A percentile compares a stretch with the other conserved stretches of the same genome.
Evolutionary conservation across 2,888 invertebrate genomes (phyloP).

Genomic region (Thecocarcelia acutangulata): DNA sequence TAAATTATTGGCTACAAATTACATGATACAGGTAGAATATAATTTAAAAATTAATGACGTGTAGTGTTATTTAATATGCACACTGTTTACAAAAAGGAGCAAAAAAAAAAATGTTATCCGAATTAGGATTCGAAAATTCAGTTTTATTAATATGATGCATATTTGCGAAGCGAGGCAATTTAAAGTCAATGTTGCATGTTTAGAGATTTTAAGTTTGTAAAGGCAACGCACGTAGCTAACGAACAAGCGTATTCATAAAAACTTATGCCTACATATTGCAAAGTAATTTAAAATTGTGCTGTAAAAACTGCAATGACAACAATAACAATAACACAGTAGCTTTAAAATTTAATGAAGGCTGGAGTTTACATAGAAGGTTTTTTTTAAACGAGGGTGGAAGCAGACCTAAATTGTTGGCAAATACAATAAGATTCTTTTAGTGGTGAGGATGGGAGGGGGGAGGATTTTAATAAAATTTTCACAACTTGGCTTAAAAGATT

Average conservation of each 20-base stretch:
- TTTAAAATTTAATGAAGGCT: slow-evolving; percentile 57
- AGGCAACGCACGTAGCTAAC: not conserved
- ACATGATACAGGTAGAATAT: slow-evolving; percentile 4
- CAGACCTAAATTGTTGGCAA: slow-evolving; percentile 1
- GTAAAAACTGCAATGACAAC: not conserved
- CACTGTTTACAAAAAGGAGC: not conserved
- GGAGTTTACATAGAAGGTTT: slow-evolving; percentile 32
- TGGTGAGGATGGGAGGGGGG: too few relatives aligned
- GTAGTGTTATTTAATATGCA: slow-evolving; percentile 61
- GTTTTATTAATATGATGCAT: not conserved
- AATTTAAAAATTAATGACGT: slow-evolving; percentile 67
- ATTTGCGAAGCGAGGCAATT: slow-evolving; percentile 4
- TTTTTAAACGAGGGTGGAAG: not conserved
- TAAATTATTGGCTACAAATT: slow-evolving; percentile 28
- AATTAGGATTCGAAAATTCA: slow-evolving; percentile 3
- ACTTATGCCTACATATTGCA: slow-evolving; percentile 7
- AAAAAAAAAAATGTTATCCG: not conserved
- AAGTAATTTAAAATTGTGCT: slow-evolving; percentile 35
- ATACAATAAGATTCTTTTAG: too few relatives aligned
- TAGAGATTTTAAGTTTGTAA: slow-evolving; percentile 37
- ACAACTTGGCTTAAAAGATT: too few relatives aligned
- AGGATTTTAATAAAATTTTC: too few relatives aligned
- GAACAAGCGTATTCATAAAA: not conserved
- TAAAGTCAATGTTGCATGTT: slow-evolving; percentile 33
- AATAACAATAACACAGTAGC: slow-evolving; percentile 34